Evolutionary conservation across 2,888 invertebrate genomes (phyloP).

Genomic region (Xestia sexstrigata): DNA sequence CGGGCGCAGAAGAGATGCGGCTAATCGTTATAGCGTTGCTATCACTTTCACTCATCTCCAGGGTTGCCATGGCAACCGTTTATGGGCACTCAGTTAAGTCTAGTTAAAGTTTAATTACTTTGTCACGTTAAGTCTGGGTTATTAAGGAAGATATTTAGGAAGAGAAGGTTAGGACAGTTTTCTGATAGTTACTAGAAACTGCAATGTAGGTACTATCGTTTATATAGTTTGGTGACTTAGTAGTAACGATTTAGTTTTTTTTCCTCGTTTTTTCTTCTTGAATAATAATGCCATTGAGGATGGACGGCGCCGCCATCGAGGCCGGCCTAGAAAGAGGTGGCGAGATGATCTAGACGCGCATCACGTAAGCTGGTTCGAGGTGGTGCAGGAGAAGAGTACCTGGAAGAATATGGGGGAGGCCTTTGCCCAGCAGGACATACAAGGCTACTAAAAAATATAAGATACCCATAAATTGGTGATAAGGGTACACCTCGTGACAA

Average conservation of each 20-base stretch:
- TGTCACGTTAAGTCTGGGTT: background rate
- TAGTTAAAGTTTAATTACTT: constrained; percentile 15
- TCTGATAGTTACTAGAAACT: background rate
- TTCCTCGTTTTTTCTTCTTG: no score
- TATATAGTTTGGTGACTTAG: background rate
- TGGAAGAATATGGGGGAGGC: no score
- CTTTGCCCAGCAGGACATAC: background rate
- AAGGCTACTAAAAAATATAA: background rate
- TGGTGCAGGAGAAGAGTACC: no score
- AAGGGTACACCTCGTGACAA: no score
- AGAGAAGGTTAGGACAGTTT: background rate
- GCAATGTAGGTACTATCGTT: background rate
- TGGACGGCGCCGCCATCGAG: background rate
- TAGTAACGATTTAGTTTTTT: background rate
- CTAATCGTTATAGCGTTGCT: constrained; percentile 72
- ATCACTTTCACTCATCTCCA: constrained; percentile 76
- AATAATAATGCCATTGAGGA: background rate
- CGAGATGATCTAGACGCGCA: background rate
- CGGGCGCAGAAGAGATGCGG: constrained; percentile 66
- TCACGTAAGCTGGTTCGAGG: background rate
- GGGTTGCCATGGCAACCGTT: constrained; percentile 58
- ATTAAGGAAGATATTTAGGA: background rate
- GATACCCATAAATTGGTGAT: no score
- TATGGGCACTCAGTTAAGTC: background rate
- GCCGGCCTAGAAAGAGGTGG: background rate